Percentiles rank a stretch among this genome's conserved stretches.
These are phyloP conservation scores for Ichneumoninae sp. DNA, from an alignment of 2,888 invertebrate genomes.

Conservation along the genomic window DNA sequence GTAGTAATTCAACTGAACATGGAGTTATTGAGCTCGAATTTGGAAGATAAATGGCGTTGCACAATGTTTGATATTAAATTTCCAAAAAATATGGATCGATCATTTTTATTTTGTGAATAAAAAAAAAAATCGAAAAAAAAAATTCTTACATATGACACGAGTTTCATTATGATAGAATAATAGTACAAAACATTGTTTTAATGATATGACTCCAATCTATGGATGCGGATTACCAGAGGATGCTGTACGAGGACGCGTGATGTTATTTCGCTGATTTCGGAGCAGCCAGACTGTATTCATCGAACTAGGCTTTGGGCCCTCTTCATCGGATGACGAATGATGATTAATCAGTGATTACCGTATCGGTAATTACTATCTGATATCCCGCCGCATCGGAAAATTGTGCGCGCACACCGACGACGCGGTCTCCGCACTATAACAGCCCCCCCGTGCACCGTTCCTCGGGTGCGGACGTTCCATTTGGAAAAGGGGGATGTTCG, in stretches of 20 bases:
- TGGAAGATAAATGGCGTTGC: no score
- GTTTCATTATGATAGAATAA: background rate
- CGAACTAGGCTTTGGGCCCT: background rate
- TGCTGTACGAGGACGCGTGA: background rate
- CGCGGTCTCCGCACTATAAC: background rate
- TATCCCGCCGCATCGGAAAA: background rate
- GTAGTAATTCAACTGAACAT: no score
- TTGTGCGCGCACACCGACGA: slow-evolving; percentile 1
- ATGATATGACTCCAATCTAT: background rate
- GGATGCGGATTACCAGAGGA: background rate
- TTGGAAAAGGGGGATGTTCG: slow-evolving; percentile 32
- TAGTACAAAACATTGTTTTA: background rate
- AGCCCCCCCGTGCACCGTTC: background rate
- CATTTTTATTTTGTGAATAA: no score
- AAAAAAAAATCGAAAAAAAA: no score
- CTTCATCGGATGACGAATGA: slow-evolving; percentile 14
- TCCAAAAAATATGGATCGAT: no score
- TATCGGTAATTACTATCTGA: slow-evolving; percentile 17
- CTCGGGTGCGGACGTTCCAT: background rate
- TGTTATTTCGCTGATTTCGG: background rate
- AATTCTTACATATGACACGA: no score
- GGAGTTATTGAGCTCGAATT: no score
- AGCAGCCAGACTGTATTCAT: slow-evolving; percentile 6
- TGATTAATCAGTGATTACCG: slow-evolving; percentile 19
- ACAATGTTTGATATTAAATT: no score